phyloP scores from a whole-genome alignment of 2,888 invertebrate genomes.

The Nomada lathburiana region DNA sequence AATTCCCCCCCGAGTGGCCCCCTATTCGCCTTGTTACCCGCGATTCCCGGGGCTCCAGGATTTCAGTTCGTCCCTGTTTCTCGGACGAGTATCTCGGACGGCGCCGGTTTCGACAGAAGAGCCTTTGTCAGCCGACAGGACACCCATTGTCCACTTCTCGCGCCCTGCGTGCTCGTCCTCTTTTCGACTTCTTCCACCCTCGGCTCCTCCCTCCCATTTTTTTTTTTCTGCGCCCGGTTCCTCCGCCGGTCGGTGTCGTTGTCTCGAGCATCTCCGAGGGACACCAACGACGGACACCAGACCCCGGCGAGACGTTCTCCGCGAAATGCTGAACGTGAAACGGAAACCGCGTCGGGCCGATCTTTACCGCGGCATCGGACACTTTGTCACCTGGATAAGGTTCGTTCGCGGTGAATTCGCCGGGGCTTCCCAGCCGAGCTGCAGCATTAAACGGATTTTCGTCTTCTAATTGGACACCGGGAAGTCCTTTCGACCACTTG shows the following conservation, averaged over 20 bases:
- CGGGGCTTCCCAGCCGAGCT: neutral
- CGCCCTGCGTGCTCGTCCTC: conserved; percentile 52
- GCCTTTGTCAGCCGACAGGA: conserved; percentile 56
- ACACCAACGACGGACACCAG: conserved; percentile 37
- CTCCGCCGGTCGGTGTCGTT: conserved; percentile 16
- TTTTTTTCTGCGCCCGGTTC: neutral
- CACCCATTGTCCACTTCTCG: conserved; percentile 64
- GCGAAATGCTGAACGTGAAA: conserved; percentile 45
- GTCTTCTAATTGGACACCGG: conserved; percentile 55
- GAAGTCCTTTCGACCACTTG: conserved; percentile 36
- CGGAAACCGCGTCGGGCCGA: conserved; percentile 19
- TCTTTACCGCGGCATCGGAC: conserved; percentile 32
- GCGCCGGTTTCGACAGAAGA: conserved; percentile 59
- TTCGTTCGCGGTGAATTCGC: neutral
- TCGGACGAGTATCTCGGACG: conserved; percentile 41
- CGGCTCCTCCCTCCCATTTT: neutral
- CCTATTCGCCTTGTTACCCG: conserved; percentile 46
- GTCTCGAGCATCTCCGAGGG: conserved; percentile 54
- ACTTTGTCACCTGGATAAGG: neutral
- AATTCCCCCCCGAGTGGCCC: conserved; percentile 13
- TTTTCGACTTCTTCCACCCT: conserved; percentile 21
- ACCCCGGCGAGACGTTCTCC: conserved; percentile 31
- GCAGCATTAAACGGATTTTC: conserved; percentile 52
- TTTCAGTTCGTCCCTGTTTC: conserved; percentile 48
- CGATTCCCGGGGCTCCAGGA: conserved; percentile 40